A percentile compares a stretch with the other conserved stretches of the same genome.
Evolutionary conservation across 1,140 invertebrate species (phyloP).

Genomic region (Lutraria rhynchaena): DNA sequence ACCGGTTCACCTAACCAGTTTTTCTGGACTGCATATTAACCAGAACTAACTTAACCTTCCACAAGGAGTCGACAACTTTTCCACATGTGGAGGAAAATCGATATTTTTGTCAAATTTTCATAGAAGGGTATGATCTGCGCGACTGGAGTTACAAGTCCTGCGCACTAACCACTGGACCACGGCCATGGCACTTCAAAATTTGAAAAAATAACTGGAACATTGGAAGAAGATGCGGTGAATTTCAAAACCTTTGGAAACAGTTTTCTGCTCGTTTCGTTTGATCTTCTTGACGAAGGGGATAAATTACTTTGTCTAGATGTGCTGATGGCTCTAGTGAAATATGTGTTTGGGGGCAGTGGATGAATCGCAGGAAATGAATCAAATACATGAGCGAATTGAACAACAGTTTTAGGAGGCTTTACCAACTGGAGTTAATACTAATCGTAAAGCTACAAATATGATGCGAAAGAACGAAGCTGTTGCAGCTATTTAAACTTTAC

Average conservation of each 20-base stretch:
- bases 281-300: slow-evolving; percentile 96
- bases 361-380: slow-evolving; percentile 95
- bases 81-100: too few species aligned
- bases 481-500: slow-evolving; percentile 93
- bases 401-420: slow-evolving; percentile 97
- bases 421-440: slow-evolving; percentile 95
- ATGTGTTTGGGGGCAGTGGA: slow-evolving; percentile 94
- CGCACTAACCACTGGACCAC: too few species aligned
- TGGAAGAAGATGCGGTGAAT: slow-evolving; percentile 84
- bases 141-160: too few species aligned
- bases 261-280: slow-evolving; percentile 97
- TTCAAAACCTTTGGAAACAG: slow-evolving; percentile 94
- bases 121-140: too few species aligned
- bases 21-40: too few species aligned
- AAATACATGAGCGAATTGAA: slow-evolving; percentile 95
- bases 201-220: slow-evolving; percentile 94
- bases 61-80: too few species aligned
- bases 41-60: too few species aligned
- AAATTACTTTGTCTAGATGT: slow-evolving; percentile 98
- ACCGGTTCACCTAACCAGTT: too few species aligned
- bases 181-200: too few species aligned
- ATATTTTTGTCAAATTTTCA: too few species aligned
- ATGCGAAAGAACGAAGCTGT: slow-evolving; percentile 98
- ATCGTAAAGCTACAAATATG: slow-evolving; percentile 96
- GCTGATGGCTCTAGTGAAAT: slow-evolving; percentile 95